phyloP scores from a whole-genome alignment of 2,113 vertebrate species.

The Nothoprocta perdicaria region DNA sequence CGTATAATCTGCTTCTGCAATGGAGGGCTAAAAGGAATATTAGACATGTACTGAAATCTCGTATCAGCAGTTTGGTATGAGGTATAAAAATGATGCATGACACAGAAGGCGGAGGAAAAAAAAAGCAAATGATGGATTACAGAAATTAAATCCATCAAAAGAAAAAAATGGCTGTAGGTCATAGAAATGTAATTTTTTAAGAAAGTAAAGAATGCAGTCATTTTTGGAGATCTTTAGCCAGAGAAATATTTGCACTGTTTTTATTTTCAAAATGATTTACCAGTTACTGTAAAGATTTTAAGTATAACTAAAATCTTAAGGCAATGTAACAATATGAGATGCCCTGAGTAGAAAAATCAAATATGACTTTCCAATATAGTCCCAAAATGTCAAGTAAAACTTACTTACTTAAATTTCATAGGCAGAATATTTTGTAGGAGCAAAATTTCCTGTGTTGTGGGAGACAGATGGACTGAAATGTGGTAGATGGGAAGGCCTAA shows the following conservation, averaged over 20 bases:
- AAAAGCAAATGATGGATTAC: not conserved
- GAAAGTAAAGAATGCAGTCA: not conserved
- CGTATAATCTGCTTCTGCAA: constrained; percentile 17
- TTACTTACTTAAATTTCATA: not conserved
- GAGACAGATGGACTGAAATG: not conserved
- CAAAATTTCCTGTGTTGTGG: not conserved
- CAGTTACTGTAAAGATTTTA: not conserved
- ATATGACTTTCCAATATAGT: not conserved
- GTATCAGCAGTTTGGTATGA: not conserved
- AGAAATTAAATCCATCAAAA: constrained; percentile 31
- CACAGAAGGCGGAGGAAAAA: not conserved
- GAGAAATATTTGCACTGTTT: not conserved
- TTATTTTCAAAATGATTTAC: not conserved
- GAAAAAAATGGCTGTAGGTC: not conserved
- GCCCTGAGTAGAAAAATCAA: not conserved
- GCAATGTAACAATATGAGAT: not conserved
- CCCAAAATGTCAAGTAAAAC: not conserved
- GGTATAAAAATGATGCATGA: not conserved
- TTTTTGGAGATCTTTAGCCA: not conserved
- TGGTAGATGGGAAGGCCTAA: not conserved
- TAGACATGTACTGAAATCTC: constrained; percentile 10
- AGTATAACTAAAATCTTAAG: not conserved
- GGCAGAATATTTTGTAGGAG: not conserved
- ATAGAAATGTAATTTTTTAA: not conserved
- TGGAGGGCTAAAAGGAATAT: not conserved